Conservation (phyloP, 1,140 invertebrate genomes). For the Pissodes strobi region DNA sequence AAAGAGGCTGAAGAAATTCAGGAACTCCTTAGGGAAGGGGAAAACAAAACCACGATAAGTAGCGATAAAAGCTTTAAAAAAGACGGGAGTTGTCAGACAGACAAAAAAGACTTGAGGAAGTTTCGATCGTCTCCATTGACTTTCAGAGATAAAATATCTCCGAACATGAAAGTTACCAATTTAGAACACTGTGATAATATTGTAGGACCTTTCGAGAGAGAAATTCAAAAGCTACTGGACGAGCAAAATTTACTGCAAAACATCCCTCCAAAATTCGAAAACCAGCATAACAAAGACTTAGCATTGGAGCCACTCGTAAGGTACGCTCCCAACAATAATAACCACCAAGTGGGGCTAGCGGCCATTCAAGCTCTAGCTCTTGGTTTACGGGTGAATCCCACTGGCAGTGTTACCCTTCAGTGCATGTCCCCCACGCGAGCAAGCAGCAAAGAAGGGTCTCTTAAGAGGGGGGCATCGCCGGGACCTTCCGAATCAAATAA, state of each 20-base stretch:
- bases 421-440: constrained; percentile 53
- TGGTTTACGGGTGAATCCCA: constrained; percentile 52
- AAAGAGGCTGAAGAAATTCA: constrained; percentile 54
- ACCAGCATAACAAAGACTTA: constrained; percentile 59
- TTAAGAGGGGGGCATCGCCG: constrained; percentile 52
- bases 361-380: constrained; percentile 65
- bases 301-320: constrained; percentile 54
- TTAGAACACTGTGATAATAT: constrained; percentile 55
- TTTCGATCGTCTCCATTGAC: constrained; percentile 58
- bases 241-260: constrained; percentile 68
- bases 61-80: constrained; percentile 60
- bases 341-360: constrained; percentile 66
- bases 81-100: constrained; percentile 67
- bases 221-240: constrained; percentile 74
- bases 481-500: constrained; percentile 52
- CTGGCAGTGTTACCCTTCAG: constrained; percentile 52
- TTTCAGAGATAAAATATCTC: constrained; percentile 55
- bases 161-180: constrained; percentile 58
- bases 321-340: constrained; percentile 59
- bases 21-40: constrained; percentile 55
- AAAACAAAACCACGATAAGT: constrained; percentile 59
- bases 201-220: constrained; percentile 69
- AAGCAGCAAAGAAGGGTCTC: constrained; percentile 55
- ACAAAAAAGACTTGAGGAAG: constrained; percentile 61
- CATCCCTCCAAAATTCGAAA: constrained; percentile 63